phyloP scores from a whole-genome alignment of 2,113 vertebrate genomes.

The Corvus cornix region DNA sequence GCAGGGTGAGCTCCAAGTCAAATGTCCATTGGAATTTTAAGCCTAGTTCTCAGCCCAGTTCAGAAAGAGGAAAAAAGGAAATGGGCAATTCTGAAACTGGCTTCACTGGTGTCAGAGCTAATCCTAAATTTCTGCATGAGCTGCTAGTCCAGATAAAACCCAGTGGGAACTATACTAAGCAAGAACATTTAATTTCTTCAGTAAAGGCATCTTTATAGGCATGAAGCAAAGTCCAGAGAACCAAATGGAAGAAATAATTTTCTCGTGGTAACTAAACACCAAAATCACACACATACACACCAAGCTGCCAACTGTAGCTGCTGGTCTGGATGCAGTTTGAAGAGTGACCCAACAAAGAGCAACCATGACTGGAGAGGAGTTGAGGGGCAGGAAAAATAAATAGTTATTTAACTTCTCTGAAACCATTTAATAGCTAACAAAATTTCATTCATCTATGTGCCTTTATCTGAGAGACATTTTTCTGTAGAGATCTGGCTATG shows the following conservation, averaged over 20 bases:
- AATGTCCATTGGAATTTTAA: not conserved
- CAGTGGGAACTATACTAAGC: not conserved
- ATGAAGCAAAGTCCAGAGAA: not conserved
- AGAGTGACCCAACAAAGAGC: not conserved
- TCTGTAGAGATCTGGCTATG: not conserved
- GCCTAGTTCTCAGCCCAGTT: not conserved
- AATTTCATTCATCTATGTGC: not conserved
- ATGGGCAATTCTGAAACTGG: not conserved
- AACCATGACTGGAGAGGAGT: not conserved
- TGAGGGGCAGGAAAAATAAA: not conserved
- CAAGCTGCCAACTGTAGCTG: not conserved
- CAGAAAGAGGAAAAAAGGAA: not conserved
- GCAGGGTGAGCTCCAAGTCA: not conserved
- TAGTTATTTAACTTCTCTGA: not conserved
- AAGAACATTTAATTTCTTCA: not conserved
- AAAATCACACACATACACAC: not conserved
- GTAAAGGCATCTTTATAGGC: not conserved
- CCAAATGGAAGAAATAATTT: not conserved
- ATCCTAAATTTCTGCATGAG: not conserved
- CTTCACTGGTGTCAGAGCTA: not conserved
- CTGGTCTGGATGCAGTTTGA: not conserved
- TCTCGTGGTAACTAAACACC: not conserved
- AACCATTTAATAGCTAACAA: not conserved
- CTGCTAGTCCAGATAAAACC: not conserved
- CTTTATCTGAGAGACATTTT: not conserved